Percentiles rank a stretch among this genome's conserved stretches.
Evolutionary conservation across 2,888 invertebrate genomes (phyloP).

Genomic region (Myathropa florea): DNA sequence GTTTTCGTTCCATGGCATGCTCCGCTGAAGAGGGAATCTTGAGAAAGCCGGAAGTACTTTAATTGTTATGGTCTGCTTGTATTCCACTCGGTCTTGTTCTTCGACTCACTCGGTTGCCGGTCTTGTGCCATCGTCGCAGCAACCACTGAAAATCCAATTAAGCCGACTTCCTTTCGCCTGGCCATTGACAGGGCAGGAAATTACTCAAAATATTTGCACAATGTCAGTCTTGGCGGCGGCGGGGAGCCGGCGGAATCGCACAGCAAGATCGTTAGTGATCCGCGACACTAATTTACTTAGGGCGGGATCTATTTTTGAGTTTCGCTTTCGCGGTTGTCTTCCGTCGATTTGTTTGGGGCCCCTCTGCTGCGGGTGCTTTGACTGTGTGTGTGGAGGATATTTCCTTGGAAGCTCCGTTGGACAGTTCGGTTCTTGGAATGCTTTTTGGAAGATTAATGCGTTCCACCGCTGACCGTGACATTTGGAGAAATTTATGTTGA

Average conservation of each 20-base stretch:
- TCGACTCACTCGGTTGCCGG: conserved; percentile 3
- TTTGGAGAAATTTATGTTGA: conserved; percentile 67
- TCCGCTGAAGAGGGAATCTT: conserved; percentile 59
- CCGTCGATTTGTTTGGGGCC: conserved; percentile 20
- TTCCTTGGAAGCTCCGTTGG: conserved; percentile 51
- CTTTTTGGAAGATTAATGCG: conserved; percentile 62
- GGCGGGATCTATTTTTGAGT: conserved; percentile 49
- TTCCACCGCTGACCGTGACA: conserved; percentile 66
- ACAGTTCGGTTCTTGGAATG: conserved; percentile 57
- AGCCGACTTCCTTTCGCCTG: conserved; percentile 63
- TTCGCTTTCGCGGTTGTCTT: conserved; percentile 9
- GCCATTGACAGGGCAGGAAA: conserved; percentile 63
- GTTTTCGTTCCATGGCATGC: conserved; percentile 54
- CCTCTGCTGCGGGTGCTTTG: neutral
- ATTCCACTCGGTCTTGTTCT: conserved; percentile 32
- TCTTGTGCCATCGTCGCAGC: conserved; percentile 7
- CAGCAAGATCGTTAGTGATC: conserved; percentile 63
- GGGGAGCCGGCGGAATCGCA: neutral
- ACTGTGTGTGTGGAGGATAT: conserved; percentile 18
- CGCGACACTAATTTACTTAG: conserved; percentile 58
- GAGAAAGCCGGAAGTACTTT: conserved; percentile 66
- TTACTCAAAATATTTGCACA: conserved; percentile 70
- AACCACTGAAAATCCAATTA: conserved; percentile 69
- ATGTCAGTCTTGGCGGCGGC: conserved; percentile 38
- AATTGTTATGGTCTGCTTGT: conserved; percentile 69